phyloP scores from a whole-genome alignment of 2,888 invertebrate genomes.

The Microctonus hyperodae region DNA sequence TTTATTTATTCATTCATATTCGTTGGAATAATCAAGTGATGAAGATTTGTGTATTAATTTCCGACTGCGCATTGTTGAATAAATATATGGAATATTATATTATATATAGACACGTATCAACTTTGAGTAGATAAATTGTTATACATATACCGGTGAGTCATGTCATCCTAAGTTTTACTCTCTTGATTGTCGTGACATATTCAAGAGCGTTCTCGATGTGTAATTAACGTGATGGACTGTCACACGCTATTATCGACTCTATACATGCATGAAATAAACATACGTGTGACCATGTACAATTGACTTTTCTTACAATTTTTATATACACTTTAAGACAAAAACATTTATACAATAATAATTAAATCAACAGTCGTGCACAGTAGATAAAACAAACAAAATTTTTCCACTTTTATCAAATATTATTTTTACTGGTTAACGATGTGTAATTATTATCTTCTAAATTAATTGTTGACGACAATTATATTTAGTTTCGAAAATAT shows the following conservation, averaged over 20 bases:
- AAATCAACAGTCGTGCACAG: not conserved
- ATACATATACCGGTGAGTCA: conserved; percentile 28
- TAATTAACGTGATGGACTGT: conserved; percentile 21
- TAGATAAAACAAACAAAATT: not conserved
- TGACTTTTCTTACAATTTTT: not conserved
- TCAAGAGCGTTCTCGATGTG: conserved; percentile 23
- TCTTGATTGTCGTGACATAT: conserved; percentile 20
- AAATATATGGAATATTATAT: not conserved
- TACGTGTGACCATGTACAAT: not conserved
- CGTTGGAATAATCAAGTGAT: not conserved
- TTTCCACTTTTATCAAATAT: too few relatives aligned
- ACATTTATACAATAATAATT: not conserved
- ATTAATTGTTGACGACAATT: not conserved
- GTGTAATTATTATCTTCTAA: too few relatives aligned
- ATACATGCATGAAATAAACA: not conserved
- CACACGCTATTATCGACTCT: conserved; percentile 17
- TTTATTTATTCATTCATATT: too few relatives aligned
- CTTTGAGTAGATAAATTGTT: conserved; percentile 27
- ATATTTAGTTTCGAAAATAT: too few relatives aligned
- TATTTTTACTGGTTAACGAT: too few relatives aligned
- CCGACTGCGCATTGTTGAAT: not conserved
- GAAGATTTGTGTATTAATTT: not conserved
- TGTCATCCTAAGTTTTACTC: conserved; percentile 1
- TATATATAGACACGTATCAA: not conserved
- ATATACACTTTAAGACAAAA: not conserved